phyloP scores from a whole-genome alignment of 2,797 vertebrate genomes.

The Rhinophrynus dorsalis region DNA sequence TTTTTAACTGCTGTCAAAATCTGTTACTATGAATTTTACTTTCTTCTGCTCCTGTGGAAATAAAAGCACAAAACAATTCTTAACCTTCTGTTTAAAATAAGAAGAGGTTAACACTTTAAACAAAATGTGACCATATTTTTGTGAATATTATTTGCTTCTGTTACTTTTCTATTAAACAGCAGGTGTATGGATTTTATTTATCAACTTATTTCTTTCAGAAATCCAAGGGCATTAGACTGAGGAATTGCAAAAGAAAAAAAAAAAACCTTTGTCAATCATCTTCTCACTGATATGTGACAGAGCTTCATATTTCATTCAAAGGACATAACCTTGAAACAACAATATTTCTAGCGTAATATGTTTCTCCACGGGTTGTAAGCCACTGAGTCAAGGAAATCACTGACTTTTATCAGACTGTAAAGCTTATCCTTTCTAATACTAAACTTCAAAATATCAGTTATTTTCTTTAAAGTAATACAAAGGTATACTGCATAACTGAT shows the following conservation, averaged over 20 bases:
- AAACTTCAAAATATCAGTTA: slow-evolving; percentile 7
- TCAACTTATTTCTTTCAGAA: slow-evolving; percentile 15
- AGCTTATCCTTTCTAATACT: background rate
- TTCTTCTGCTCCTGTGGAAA: too few species aligned
- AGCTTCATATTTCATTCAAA: slow-evolving; percentile 30
- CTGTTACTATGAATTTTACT: too few species aligned
- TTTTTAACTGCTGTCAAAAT: too few species aligned
- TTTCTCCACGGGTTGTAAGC: slow-evolving; percentile 1
- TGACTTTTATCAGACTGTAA: slow-evolving; percentile 10
- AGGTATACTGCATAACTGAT: background rate
- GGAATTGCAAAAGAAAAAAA: background rate
- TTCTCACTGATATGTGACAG: background rate
- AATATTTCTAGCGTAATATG: background rate
- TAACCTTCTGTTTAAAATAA: too few species aligned
- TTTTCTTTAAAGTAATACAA: background rate
- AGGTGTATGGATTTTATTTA: background rate
- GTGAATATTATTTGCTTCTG: too few species aligned
- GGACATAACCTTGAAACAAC: slow-evolving; percentile 46
- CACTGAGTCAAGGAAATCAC: background rate
- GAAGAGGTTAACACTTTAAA: too few species aligned
- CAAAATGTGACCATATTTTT: too few species aligned
- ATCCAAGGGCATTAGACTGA: slow-evolving; percentile 20
- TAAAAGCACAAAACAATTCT: too few species aligned
- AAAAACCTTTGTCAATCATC: slow-evolving; percentile 26
- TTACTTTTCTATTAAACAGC: background rate